Base-by-base conservation (phyloP, 2,113 vertebrate species). In the Polyodon spathula region DNA sequence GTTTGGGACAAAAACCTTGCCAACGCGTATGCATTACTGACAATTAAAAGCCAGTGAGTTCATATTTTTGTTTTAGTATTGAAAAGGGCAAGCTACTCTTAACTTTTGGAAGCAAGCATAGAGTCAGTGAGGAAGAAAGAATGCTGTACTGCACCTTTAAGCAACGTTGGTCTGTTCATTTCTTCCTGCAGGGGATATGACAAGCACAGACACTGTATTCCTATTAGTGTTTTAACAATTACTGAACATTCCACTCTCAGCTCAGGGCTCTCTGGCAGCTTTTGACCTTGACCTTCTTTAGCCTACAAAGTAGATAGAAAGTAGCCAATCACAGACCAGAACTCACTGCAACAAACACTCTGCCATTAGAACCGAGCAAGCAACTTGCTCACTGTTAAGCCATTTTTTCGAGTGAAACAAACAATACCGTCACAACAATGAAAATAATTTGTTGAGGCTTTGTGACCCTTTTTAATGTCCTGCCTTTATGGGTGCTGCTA, bases 221-320 rank as follows among this genome's bases (percentile, higher is more conserved):
- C 60, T 69, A 86, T 88, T 86, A 88, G 75, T n/a, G 85, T 88
- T 77, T 82, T 83, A 82, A 86, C 69, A 86, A 87, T 86, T 82
- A 74, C 87, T 88, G 85, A 87, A 86, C 85, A 88, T 89, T 89
- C 85, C 84, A 80, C 43, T 64, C 56, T 67, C 72, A 74, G 71
- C n/a, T n/a, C n/a, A n/a, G n/a, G 68, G 46, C 68, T 63, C 57
- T 72, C 70, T 70, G 65, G 56, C 73, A 59, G 70, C 78, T 81
- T 83, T 76, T 84, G 80, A 79, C 83, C 84, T 83, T 84, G 79
- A 80, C 64, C 11, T 76, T n/a, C n/a, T n/a, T n/a, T n/a, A n/a
- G n/a, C n/a, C n/a, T n/a, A n/a, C n/a, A n/a, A n/a, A n/a, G n/a
- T n/a, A n/a, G n/a, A n/a, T n/a, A n/a, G n/a, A n/a, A n/a, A n/a